Evolutionary conservation across 37 sponge, comb jelly and placozoan species (phyloP).

Genomic region (Cliona cf. orientalis): DNA sequence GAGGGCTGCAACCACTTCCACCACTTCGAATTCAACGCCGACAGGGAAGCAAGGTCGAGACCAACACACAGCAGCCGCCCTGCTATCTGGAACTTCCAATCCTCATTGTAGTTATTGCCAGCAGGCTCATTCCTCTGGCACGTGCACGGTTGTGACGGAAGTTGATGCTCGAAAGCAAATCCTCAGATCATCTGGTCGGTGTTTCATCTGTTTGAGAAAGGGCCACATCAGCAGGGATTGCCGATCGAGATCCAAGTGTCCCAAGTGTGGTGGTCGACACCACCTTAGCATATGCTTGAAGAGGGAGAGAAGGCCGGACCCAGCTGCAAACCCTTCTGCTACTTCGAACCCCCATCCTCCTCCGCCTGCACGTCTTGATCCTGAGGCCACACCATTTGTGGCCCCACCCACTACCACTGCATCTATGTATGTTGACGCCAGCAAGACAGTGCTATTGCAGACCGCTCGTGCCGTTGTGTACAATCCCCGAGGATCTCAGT

Average conservation of each 20-base stretch:
- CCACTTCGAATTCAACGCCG: neutral
- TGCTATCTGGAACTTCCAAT: constrained; percentile 4
- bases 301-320: neutral
- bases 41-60: neutral
- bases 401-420: constrained; percentile 2
- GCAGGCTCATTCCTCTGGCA: constrained; percentile 27
- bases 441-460: neutral
- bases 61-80: neutral
- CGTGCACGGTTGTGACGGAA: constrained; percentile 10
- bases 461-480: constrained; percentile 17
- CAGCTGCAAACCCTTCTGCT: neutral
- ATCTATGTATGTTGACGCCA: neutral
- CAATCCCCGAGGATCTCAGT: neutral
- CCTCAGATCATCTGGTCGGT: constrained; percentile 36
- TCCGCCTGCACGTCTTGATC: neutral
- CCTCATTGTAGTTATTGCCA: constrained; percentile 36
- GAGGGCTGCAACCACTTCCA: neutral
- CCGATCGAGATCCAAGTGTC: constrained; percentile 18
- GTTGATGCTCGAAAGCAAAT: constrained; percentile 17
- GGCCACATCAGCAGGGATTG: constrained; percentile 47
- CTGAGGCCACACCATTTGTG: constrained; percentile 15
- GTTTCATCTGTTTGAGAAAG: constrained; percentile 38
- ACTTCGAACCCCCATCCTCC: neutral
- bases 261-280: constrained; percentile 28
- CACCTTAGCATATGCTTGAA: constrained; percentile 43